These are phyloP conservation scores for Limonius californicus DNA, from an alignment of 1,140 invertebrate species.

Conservation along the genomic window DNA sequence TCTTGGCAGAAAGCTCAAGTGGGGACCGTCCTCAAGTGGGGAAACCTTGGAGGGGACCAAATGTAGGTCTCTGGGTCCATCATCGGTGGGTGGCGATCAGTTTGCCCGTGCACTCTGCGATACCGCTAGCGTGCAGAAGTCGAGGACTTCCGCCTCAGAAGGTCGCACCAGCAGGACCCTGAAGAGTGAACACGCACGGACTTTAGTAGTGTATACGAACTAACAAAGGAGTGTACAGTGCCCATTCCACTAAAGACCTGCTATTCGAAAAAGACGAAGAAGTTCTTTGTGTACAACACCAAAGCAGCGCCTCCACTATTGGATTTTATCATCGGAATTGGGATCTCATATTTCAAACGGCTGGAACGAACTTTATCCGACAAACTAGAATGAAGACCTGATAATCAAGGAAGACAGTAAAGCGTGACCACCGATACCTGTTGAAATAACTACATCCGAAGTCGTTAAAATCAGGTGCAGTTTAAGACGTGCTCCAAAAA, in stretches of 20 bases:
- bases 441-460: too few relatives aligned
- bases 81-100: constrained; percentile 38
- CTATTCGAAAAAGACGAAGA: neutral
- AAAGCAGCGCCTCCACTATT: too few relatives aligned
- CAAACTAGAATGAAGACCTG: too few relatives aligned
- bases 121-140: constrained; percentile 35
- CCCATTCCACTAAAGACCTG: neutral
- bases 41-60: constrained; percentile 33
- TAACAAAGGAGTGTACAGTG: constrained; percentile 13
- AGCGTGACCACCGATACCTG: too few relatives aligned
- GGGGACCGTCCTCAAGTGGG: constrained; percentile 29
- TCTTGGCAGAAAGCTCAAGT: constrained; percentile 21
- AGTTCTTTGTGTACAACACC: too few relatives aligned
- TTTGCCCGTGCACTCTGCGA: constrained; percentile 33
- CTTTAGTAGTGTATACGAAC: neutral
- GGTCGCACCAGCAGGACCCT: constrained; percentile 14
- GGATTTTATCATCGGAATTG: too few relatives aligned
- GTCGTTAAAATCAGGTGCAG: neutral
- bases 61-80: constrained; percentile 38
- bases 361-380: too few relatives aligned
- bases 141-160: constrained; percentile 36
- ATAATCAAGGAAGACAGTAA: too few relatives aligned
- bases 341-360: too few relatives aligned
- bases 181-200: constrained; percentile 1
- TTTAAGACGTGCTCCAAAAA: constrained; percentile 6